Conservation (phyloP, 2,797 vertebrate genomes). For the Sebastes dallii region DNA sequence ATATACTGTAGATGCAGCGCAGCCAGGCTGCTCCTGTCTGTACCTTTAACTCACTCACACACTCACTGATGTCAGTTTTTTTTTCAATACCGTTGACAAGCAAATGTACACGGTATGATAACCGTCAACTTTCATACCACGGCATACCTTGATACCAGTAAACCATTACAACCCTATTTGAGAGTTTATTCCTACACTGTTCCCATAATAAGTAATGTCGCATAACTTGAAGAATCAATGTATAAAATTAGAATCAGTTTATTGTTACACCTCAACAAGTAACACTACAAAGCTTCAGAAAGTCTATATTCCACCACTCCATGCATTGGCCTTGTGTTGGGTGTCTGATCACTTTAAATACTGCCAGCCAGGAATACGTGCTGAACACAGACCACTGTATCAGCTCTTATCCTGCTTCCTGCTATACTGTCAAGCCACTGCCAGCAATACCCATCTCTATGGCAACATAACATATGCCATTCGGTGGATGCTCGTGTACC, state of each 20-base stretch:
- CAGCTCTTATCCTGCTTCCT: slow-evolving; percentile 34
- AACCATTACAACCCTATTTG: background rate
- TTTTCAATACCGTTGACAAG: too few species aligned
- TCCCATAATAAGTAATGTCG: background rate
- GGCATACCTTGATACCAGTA: too few species aligned
- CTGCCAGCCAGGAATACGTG: slow-evolving; percentile 4
- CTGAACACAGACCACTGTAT: slow-evolving; percentile 35
- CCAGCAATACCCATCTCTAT: slow-evolving; percentile 39
- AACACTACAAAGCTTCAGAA: background rate
- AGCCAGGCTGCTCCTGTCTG: too few species aligned
- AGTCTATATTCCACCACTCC: background rate
- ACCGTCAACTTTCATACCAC: too few species aligned
- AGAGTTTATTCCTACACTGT: background rate
- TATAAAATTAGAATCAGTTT: background rate
- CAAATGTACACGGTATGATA: too few species aligned
- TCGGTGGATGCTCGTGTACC: slow-evolving; percentile 2
- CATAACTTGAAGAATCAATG: background rate
- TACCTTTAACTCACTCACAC: too few species aligned
- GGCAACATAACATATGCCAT: slow-evolving; percentile 35
- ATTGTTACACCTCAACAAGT: background rate
- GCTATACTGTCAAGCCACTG: slow-evolving; percentile 15
- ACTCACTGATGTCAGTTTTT: too few species aligned
- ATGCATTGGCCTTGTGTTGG: background rate
- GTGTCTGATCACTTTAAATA: background rate
- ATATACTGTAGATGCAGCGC: too few species aligned